These are phyloP conservation scores for Acrocephalus arundinaceus DNA, from an alignment of 2,113 vertebrate genomes.

Conservation along the genomic window DNA sequence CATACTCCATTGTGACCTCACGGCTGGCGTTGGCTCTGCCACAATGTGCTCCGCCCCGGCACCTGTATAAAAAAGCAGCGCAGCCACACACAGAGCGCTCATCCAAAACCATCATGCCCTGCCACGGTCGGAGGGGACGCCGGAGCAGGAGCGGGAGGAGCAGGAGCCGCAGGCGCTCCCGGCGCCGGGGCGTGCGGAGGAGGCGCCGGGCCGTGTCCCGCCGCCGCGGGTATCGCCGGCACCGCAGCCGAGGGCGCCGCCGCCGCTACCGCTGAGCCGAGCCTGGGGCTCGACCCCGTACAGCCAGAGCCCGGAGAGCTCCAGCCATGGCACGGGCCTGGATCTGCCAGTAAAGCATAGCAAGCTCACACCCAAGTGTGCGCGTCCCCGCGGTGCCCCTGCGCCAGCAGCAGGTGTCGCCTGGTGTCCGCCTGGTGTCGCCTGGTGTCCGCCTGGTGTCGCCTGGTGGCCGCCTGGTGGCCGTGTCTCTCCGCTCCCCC, in stretches of 20 bases:
- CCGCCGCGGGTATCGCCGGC: background rate
- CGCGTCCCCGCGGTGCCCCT: rapidly evolving
- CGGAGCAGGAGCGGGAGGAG: background rate
- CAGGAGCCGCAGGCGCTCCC: background rate
- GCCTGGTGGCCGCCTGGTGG: background rate
- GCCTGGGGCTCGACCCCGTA: background rate
- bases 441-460: too few species aligned
- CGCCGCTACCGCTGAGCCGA: background rate
- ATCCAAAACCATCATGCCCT: background rate
- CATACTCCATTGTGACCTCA: background rate
- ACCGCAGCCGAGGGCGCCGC: background rate
- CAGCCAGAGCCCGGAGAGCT: background rate
- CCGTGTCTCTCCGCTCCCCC: background rate
- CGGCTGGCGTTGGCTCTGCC: background rate
- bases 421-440: too few species aligned
- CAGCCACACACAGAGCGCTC: too few species aligned
- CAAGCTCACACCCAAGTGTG: background rate
- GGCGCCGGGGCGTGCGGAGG: background rate
- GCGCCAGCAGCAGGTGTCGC: background rate
- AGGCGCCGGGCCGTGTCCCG: background rate
- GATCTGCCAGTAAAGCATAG: background rate
- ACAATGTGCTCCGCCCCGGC: background rate
- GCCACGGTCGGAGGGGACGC: background rate
- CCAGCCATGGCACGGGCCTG: background rate
- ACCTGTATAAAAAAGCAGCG: background rate